phyloP scores from a whole-genome alignment of 1,140 invertebrate species.

The Tetragnatha versicolor region DNA sequence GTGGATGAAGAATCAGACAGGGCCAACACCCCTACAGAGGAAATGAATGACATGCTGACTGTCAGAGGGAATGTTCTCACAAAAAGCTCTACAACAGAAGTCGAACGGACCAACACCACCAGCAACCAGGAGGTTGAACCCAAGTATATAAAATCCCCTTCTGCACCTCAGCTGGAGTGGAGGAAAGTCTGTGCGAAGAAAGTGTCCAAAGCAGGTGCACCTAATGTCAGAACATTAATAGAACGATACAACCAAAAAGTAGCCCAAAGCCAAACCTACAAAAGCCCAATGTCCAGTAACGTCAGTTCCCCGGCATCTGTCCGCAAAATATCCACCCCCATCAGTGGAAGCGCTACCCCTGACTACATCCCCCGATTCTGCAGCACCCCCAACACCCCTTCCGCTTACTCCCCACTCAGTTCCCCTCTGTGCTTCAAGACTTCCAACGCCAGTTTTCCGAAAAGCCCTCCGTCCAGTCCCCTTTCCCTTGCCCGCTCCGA shows the following conservation, averaged over 20 bases:
- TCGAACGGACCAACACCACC: neutral
- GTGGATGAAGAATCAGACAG: neutral
- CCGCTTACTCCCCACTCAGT: neutral
- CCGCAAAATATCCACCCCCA: slow-evolving; percentile 14
- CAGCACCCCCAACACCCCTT: slow-evolving; percentile 30
- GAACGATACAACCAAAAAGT: slow-evolving; percentile 48
- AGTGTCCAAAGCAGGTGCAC: slow-evolving; percentile 28
- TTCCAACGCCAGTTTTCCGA: neutral
- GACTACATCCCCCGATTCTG: neutral
- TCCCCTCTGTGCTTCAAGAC: slow-evolving; percentile 6
- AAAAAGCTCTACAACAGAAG: slow-evolving; percentile 12
- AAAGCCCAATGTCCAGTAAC: slow-evolving; percentile 9
- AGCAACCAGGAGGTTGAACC: neutral
- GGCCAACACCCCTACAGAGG: neutral
- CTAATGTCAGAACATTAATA: slow-evolving; percentile 38
- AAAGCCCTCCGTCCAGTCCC: slow-evolving; percentile 34
- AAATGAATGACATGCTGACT: neutral
- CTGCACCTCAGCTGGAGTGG: slow-evolving; percentile 46
- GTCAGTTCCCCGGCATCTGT: neutral
- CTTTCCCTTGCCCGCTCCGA: neutral
- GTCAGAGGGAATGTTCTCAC: neutral
- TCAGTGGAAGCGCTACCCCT: too few relatives aligned
- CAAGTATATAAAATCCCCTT: slow-evolving; percentile 35
- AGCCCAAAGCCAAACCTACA: slow-evolving; percentile 8
- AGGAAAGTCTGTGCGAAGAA: slow-evolving; percentile 29